Evolutionary conservation across 2,888 invertebrate species (phyloP).

Genomic region (Melieria omissa): DNA sequence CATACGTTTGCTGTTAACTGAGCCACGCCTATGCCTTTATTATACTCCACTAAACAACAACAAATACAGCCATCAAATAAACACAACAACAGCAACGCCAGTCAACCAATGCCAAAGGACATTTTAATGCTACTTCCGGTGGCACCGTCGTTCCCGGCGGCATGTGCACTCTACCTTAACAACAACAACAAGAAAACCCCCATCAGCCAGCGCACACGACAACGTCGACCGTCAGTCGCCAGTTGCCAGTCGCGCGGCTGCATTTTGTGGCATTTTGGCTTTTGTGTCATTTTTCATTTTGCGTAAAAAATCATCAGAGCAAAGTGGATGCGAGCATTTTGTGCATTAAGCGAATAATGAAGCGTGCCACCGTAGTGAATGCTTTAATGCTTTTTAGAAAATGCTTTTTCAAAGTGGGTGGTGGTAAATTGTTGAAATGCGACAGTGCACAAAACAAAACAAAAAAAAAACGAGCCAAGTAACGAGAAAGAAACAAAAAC

Average conservation of each 20-base stretch:
- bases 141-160: constrained; percentile 34
- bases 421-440: not conserved
- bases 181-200: constrained; percentile 11
- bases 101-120: constrained; percentile 26
- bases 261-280: constrained; percentile 52
- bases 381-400: constrained; percentile 30
- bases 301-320: constrained; percentile 45
- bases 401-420: constrained; percentile 12
- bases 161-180: constrained; percentile 48
- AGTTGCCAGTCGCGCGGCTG: constrained; percentile 13
- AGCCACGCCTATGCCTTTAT: constrained; percentile 17
- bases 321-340: constrained; percentile 24
- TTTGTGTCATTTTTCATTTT: constrained; percentile 61
- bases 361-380: constrained; percentile 34
- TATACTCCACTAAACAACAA: constrained; percentile 40
- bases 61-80: constrained; percentile 31
- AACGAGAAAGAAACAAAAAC: not conserved
- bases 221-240: constrained; percentile 6
- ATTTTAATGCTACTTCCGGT: constrained; percentile 30
- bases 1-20: constrained; percentile 30
- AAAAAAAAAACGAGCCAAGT: not conserved
- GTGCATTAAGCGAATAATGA: constrained; percentile 25
- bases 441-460: not conserved
- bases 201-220: not conserved
- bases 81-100: constrained; percentile 2